Evolutionary conservation across 2,113 vertebrate species (phyloP), one percentile per base, ranked within the genome.

Genomic region (Anolis sagrei): DNA sequence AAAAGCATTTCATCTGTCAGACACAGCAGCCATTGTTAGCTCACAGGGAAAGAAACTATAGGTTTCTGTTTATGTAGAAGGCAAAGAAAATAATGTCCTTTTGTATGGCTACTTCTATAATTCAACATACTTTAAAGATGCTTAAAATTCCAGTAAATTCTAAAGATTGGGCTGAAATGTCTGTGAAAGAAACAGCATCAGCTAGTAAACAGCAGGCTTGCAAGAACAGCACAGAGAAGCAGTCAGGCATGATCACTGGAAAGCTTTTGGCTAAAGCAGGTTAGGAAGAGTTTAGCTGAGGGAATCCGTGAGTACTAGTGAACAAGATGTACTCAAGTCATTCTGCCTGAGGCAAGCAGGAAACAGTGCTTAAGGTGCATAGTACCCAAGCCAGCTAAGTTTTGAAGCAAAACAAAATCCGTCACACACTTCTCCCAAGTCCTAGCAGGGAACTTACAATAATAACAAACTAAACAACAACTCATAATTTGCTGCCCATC

Each of bases 41-140:
- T 91, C 87, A 62, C 89, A 85, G 87, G 73, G 84, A 88, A 92
- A 90, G 87, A 83, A 68, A 48, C 75, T 82, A 70, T 64, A 84
- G 86, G 90, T 92, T 94, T 93, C 91, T 94, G 92, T 94, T 94
- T 94, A 93, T 89, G 91, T 75, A 66, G 75, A 78, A 91, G 88
- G 90, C 81, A 75, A 74, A 86, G 83, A 87, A 85, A 86, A 91
- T 83, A 81, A 70, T 89, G 90, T 92, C 83, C 87, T 92, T 87
- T 93, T 88, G 82, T 87, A 1, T 78, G 77, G 87, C 82, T 58
- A 79, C 34, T 89, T 89, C 77, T 90, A 78, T 89, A 86, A 89
- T 88, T 91, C 76, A 90, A 89, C 58, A 69, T 83, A 74, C 89
- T 93, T 93, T 90, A 94, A 93, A 92, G 79, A 39, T 82, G 82